These are phyloP conservation scores for Babyrousa celebensis DNA, from an alignment of 2,797 vertebrate genomes.

Conservation along the genomic window DNA sequence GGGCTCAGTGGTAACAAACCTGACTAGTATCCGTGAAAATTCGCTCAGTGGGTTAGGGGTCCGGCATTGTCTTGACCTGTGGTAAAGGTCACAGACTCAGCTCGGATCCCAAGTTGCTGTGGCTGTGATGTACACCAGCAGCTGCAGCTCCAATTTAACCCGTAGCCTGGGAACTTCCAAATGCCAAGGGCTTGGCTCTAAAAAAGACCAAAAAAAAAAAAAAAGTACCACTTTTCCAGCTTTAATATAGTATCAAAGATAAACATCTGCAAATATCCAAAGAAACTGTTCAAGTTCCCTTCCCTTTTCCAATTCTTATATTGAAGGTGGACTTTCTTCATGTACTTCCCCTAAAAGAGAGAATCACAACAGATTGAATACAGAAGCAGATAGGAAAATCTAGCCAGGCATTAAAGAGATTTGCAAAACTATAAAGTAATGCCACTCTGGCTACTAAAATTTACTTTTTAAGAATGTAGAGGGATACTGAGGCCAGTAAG, in stretches of 20 bases:
- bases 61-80: too few species aligned
- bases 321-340: neutral
- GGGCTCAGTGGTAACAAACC: too few species aligned
- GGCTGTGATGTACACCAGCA: too few species aligned
- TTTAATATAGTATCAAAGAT: neutral
- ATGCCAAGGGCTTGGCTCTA: too few species aligned
- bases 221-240: neutral
- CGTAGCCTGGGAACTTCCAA: too few species aligned
- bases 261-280: neutral
- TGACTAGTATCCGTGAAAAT: too few species aligned
- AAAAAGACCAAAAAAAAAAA: neutral
- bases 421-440: neutral
- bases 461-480: slow-evolving; percentile 24
- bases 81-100: too few species aligned
- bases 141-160: too few species aligned
- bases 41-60: too few species aligned
- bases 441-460: neutral
- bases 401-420: neutral
- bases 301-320: neutral
- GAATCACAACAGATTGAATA: neutral
- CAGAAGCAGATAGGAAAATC: slow-evolving; percentile 1
- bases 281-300: neutral
- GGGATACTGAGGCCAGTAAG: neutral
- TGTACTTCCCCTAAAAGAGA: neutral
- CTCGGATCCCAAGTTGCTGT: too few species aligned